phyloP scores from a whole-genome alignment of 2,888 invertebrate species.

The Pristionchus fissidentatus region DNA sequence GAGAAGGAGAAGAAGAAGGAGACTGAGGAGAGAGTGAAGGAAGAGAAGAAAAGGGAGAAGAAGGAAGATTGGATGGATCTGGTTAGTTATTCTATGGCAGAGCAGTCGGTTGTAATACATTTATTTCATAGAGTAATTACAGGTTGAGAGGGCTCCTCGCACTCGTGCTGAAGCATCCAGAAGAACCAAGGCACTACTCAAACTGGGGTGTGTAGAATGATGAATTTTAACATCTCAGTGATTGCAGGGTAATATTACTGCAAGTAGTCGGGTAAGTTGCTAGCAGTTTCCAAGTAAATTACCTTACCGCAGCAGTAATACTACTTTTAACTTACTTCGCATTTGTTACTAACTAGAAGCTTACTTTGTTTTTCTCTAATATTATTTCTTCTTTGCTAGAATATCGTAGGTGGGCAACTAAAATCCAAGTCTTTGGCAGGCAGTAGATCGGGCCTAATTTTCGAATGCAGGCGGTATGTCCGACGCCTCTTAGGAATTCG shows the following conservation, averaged over 20 bases:
- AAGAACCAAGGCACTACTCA: slow-evolving; percentile 2
- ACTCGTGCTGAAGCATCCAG: slow-evolving; percentile 9
- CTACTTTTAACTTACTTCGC: too few species aligned
- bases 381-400: too few species aligned
- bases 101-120: not conserved
- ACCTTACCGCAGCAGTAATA: too few species aligned
- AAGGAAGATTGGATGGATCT: not conserved
- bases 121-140: not conserved
- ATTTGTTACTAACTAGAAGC: too few species aligned
- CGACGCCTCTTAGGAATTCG: too few species aligned
- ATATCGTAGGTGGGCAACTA: too few species aligned
- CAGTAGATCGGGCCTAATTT: too few species aligned
- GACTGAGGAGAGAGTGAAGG: not conserved
- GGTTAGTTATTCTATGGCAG: not conserved
- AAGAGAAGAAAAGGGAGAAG: not conserved
- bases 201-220: not conserved
- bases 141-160: not conserved
- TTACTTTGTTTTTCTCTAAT: too few species aligned
- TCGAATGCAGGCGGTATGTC: too few species aligned
- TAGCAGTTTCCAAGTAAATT: too few species aligned
- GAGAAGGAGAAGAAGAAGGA: not conserved
- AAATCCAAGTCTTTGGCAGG: too few species aligned
- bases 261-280: too few species aligned
- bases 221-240: not conserved
- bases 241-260: not conserved